phyloP scores from a whole-genome alignment of 2,888 invertebrate species.

The Meliscaeva auricollis region DNA sequence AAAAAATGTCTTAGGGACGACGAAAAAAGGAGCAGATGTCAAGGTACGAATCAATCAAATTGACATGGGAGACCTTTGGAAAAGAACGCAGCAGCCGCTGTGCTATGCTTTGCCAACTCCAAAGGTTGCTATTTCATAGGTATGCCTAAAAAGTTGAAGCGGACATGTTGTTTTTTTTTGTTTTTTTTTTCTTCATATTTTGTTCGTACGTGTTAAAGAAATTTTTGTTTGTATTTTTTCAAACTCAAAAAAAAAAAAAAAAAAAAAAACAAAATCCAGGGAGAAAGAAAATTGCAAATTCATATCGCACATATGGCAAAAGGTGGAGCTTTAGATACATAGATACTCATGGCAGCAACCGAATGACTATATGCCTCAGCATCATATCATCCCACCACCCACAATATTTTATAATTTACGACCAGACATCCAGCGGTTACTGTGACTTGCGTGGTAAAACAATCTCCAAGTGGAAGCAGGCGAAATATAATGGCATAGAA shows the following conservation, averaged over 20 bases:
- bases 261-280: constrained; percentile 10
- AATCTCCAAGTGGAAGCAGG: constrained; percentile 66
- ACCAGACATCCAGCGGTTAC: constrained; percentile 68
- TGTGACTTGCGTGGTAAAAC: constrained; percentile 72
- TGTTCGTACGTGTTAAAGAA: constrained; percentile 54
- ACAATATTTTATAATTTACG: constrained; percentile 69
- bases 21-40: constrained; percentile 76
- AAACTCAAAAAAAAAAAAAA: constrained; percentile 44
- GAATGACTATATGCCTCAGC: constrained; percentile 55
- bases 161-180: constrained; percentile 59
- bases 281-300: constrained; percentile 50
- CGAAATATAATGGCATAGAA: constrained; percentile 56
- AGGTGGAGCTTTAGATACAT: constrained; percentile 74
- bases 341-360: constrained; percentile 65
- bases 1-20: constrained; percentile 37
- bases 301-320: constrained; percentile 72
- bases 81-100: constrained; percentile 57
- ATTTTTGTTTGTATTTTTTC: constrained; percentile 32
- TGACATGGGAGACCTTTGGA: constrained; percentile 67
- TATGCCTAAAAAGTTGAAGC: constrained; percentile 43
- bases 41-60: constrained; percentile 79
- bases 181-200: constrained; percentile 18
- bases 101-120: constrained; percentile 38
- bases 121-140: constrained; percentile 48
- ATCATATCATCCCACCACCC: constrained; percentile 55